Conservation (phyloP, 2,113 vertebrate species). For the Castor canadensis region DNA sequence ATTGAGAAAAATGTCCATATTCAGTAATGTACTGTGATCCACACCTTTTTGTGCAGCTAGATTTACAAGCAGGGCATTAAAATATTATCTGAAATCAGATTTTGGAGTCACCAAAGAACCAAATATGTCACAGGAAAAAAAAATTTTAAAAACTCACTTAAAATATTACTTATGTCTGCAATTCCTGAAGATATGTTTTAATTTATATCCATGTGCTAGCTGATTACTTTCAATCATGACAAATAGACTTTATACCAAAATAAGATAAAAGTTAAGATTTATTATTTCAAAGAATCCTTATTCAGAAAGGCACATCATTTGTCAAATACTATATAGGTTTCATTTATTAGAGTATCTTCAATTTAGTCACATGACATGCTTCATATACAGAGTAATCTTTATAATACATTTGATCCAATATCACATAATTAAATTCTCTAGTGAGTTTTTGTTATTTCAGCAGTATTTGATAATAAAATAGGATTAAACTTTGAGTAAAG, state of each 20-base stretch:
- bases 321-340: not conserved
- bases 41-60: not conserved
- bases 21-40: not conserved
- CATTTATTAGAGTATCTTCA: slow-evolving; percentile 19
- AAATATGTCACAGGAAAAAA: not conserved
- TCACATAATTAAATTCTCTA: slow-evolving; percentile 14
- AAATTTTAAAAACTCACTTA: slow-evolving; percentile 8
- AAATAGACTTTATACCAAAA: slow-evolving; percentile 47
- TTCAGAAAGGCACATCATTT: no score
- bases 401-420: slow-evolving; percentile 46
- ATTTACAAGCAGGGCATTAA: not conserved
- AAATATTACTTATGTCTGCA: not conserved
- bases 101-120: not conserved
- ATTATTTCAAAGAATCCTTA: slow-evolving; percentile 53
- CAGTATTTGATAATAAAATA: slow-evolving; percentile 63
- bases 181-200: not conserved
- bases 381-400: slow-evolving; percentile 23
- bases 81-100: not conserved
- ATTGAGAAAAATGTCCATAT: not conserved
- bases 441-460: slow-evolving; percentile 57
- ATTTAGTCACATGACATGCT: slow-evolving; percentile 28
- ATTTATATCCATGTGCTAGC: not conserved
- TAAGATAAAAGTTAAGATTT: not conserved
- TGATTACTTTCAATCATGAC: slow-evolving; percentile 9
- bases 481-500: slow-evolving; percentile 53